Evolutionary conservation across 1,140 invertebrate species (phyloP), one percentile per base, ranked within the genome.

Genomic region (Carcinoscorpius rotundicauda): DNA sequence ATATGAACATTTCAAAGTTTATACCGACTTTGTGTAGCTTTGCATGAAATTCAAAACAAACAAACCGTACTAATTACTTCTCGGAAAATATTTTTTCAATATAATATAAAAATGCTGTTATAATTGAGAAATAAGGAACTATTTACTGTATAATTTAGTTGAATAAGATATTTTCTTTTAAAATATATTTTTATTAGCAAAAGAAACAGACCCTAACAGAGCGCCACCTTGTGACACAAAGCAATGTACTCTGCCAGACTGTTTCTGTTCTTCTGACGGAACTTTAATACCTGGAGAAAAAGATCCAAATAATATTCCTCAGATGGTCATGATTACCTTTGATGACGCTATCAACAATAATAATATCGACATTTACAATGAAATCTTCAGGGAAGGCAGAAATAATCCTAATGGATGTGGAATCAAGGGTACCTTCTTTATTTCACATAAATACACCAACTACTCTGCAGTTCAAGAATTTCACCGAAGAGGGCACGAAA

Each of bases 371-470:
- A 79, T 96, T 4, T 97, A 96, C 82, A 89, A 93, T 76, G 89
- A 95, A 74, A 92, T 96, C 58, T 95, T 97, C 81, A 90, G 88
- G 75, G 85, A 86, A 48, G 86, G 89, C 71, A 83, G 92, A 63
- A 92, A 91, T 76, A 97, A 97, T 75, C 92, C 93, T 52, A 97
- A 98, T 74, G 92, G 93, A 52, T 98, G 96, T 78, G 87, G 94
- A 72, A 97, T 98, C 76, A 95, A 93, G 77, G 87, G 91, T 62
- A 98, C 94, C 3, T 97, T 91, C 84, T 99, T 99, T 79, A 84
- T 98, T n/a, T 97, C 94, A 0, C 94, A 98, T 81, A 96, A 97
- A 76, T 97, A 95, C 78, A 93, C 91, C 72, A 97, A 98, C 78
- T 98, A 98, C 78, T 94, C 92, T 3, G 91, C 93, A 10, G 88